Evolutionary conservation across 2,113 vertebrate genomes (phyloP).

Genomic region (Limnothrissa miodon): DNA sequence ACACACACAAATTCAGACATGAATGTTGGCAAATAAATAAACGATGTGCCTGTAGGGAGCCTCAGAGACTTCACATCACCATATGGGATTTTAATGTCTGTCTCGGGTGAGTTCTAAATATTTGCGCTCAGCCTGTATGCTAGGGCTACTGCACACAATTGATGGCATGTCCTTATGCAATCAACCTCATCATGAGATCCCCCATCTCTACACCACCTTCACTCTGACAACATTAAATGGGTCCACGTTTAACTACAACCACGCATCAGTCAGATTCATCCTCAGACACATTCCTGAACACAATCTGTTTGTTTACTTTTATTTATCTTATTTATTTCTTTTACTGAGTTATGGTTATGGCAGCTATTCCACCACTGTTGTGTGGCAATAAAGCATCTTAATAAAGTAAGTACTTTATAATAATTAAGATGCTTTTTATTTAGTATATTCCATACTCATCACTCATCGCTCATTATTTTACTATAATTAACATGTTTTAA

Average conservation of each 20-base stretch:
- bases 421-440: not conserved
- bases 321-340: too few species aligned
- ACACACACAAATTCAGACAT: not conserved
- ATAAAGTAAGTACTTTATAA: too few species aligned
- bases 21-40: not conserved
- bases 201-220: not conserved
- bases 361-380: too few species aligned
- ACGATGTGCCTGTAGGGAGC: not conserved
- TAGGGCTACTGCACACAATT: not conserved
- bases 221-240: too few species aligned
- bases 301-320: too few species aligned
- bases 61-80: not conserved
- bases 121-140: not conserved
- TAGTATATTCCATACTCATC: not conserved
- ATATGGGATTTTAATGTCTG: not conserved
- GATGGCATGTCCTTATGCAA: not conserved
- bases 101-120: not conserved
- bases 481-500: not conserved
- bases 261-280: too few species aligned
- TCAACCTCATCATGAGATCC: not conserved
- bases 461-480: not conserved
- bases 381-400: too few species aligned
- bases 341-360: too few species aligned
- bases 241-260: too few species aligned
- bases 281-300: too few species aligned